Base-by-base conservation (phyloP, 2,113 vertebrate genomes). In the Vidua chalybeata region DNA sequence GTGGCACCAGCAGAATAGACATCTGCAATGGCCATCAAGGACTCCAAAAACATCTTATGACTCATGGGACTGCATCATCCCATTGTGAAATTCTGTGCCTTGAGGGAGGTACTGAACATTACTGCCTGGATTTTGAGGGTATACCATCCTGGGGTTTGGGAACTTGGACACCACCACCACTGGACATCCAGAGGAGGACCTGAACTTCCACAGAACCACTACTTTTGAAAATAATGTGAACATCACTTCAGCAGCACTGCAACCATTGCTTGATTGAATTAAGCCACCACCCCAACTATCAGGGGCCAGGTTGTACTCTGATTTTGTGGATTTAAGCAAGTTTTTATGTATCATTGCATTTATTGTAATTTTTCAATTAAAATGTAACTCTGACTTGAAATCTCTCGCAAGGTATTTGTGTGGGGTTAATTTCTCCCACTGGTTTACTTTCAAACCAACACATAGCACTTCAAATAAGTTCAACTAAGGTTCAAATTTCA, bases 31-130 rank as follows among this genome's bases (percentile, higher is more conserved):
- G 20, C 39, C 17, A 37, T 9, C 48, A 18, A 33, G 48, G 33
- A 21, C 14, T 84, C 39, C 39, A 73, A 31, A 73, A 39, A 15
- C 4, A 9, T 26, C 14, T 31, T 18, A 22, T 63, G 11, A 28
- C 23, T 73, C 28, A 23, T 1, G 3, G 30, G 30, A 74, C 7
- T 41, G 28, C 24, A 24, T 13, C 12, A 48, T n/a, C 5, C 23
- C n/a, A 10, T 19, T 15, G 24, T 24, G 51, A 41, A 56, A 13
- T 28, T 41, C 9, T 1, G 3, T 1, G 1, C 9, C 18, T 35
- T 1, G 0, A 39, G 11, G 10, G 6, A 74, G 15, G 8, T 28
- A 15, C 28, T n/a, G 15, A 48, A 56, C 23, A 15, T 19, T 56
- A 15, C n/a, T 55, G 15, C 18, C 59, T 64, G 51, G n/a, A 28